These are phyloP conservation scores for Dione juno DNA, from an alignment of 2,888 invertebrate species.

Conservation along the genomic window DNA sequence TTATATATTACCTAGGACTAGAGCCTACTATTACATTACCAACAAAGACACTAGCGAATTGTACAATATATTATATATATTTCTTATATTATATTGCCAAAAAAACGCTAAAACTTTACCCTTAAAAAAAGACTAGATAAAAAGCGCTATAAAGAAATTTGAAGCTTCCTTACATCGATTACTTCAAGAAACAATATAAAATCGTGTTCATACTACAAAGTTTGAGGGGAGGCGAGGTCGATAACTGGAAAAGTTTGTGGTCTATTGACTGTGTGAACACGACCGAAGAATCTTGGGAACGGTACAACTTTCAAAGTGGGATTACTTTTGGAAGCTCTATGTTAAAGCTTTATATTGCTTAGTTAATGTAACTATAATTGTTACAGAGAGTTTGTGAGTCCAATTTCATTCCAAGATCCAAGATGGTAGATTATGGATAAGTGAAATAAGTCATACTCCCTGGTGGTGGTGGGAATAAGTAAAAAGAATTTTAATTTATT, in stretches of 20 bases:
- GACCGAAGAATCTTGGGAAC: conserved; percentile 46
- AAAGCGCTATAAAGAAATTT: background rate
- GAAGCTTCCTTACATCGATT: conserved; percentile 10
- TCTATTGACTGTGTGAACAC: conserved; percentile 54
- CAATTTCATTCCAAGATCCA: no score
- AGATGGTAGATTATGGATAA: no score
- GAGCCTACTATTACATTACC: no score
- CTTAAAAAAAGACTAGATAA: no score
- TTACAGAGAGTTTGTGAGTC: background rate
- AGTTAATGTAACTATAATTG: conserved; percentile 19
- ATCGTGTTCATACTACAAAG: conserved; percentile 28
- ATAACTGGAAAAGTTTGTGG: conserved; percentile 60
- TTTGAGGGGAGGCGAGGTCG: conserved; percentile 43
- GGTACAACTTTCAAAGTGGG: conserved; percentile 47
- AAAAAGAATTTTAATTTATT: no score
- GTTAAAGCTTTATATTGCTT: conserved; percentile 25
- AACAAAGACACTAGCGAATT: no score
- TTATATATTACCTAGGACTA: background rate
- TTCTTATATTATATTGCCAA: no score
- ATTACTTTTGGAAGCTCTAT: conserved; percentile 40
- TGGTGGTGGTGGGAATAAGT: no score
- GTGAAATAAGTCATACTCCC: no score
- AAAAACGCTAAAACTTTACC: no score
- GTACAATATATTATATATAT: no score
- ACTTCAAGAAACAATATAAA: conserved; percentile 27